Base-by-base conservation (phyloP, 2,797 vertebrate genomes). In the Heteromormyrus szaboi region DNA sequence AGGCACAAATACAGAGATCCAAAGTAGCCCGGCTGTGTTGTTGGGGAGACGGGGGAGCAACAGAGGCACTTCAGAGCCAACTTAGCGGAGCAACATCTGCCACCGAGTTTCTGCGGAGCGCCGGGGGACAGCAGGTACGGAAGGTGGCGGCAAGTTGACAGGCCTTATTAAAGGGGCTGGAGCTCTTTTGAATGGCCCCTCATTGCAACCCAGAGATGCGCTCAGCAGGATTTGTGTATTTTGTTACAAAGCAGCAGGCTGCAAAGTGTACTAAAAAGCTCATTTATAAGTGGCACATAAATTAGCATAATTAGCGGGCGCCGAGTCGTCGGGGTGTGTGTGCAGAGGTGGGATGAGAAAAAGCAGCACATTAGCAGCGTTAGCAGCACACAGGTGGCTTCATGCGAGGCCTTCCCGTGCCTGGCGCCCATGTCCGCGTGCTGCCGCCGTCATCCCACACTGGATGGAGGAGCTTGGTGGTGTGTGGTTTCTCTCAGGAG, bases 1-100 rank as follows among this genome's bases (percentile, higher is more conserved):
- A 91, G 98, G 98, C 98, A 95, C 97, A 97, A 96, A 98, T 95
- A 95, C 95, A 96, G 97, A 97, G 97, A 99, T 98, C 97, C 98
- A 94, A 98, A 96, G 93, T 91, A 93, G 95, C 96, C 94, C 97
- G 97, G 97, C 97, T 97, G 96, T 94, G 94, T 94, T 95, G 96
- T 94, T 94, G 96, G 96, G 96, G 97, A 97, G 96, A 96, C 79
- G 91, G 92, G 97, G 96, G 96, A 95, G 94, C 91, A 91, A 89
- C 93, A 95, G 95, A 97, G 95, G 95, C 96, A 97, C 97, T 98
- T 98, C 98, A 98, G 97, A 99, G 97, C 96, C 97, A 96, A 96
- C 96, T 97, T 95, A 93, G 93, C 90, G 89, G 94, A 25, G 93
- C 94, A 96, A 97, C 98, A 99, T 98, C 98, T 99, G 98, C 96